phyloP scores from a whole-genome alignment of 2,113 vertebrate species.

The Eolophus roseicapilla region DNA sequence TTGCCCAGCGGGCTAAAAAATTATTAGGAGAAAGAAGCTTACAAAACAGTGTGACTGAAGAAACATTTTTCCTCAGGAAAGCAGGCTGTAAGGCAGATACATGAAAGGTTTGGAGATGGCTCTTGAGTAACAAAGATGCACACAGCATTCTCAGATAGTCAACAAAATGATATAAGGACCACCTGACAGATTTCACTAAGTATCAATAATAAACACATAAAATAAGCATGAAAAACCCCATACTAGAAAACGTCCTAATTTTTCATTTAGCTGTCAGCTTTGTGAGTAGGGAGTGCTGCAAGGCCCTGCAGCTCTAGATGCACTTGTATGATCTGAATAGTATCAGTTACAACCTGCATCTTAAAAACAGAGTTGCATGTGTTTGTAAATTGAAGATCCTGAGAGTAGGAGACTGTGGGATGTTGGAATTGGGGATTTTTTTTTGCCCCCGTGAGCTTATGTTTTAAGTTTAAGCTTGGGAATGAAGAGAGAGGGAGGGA shows the following conservation, averaged over 20 bases:
- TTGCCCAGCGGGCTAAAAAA: neutral
- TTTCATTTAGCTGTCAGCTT: neutral
- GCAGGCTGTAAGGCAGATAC: neutral
- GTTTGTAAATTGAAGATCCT: neutral
- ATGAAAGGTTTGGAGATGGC: neutral
- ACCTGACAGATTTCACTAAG: neutral
- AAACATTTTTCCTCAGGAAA: neutral
- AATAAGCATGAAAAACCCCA: neutral
- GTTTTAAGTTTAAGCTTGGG: neutral
- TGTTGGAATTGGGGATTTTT: neutral
- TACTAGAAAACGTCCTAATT: neutral
- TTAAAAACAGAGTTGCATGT: neutral
- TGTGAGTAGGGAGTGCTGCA: neutral
- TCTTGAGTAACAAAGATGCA: neutral
- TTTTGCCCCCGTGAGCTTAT: neutral
- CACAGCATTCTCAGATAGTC: neutral
- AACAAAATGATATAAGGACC: neutral
- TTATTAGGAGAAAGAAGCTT: neutral
- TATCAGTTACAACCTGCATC: neutral
- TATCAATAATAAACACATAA: neutral
- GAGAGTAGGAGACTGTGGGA: neutral
- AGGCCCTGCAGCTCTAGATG: neutral
- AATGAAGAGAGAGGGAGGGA: neutral
- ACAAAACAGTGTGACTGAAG: neutral
- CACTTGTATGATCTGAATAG: neutral